Evolutionary conservation across 2,113 vertebrate genomes (phyloP).

Genomic region (Daubentonia madagascariensis): DNA sequence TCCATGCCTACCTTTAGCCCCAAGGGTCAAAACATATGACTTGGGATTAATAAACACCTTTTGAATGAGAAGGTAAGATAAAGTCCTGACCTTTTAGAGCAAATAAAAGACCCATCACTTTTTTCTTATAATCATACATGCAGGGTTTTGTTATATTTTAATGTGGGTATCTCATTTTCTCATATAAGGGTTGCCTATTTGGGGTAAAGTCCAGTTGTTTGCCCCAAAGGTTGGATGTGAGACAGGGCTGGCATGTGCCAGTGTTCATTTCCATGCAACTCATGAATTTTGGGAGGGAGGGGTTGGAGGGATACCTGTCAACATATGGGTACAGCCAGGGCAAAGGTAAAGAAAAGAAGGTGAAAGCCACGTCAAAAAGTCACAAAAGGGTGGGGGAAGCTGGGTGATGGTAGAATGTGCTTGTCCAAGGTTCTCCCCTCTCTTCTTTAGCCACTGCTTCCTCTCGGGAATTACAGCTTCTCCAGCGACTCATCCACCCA

Average conservation of each 20-base stretch:
- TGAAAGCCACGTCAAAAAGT: not conserved
- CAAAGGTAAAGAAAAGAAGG: not conserved
- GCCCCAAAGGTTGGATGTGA: not conserved
- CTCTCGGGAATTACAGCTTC: not conserved
- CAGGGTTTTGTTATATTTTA: conserved; percentile 5
- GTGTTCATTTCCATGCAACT: not conserved
- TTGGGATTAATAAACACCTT: conserved; percentile 32
- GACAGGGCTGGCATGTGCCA: not conserved
- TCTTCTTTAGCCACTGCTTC: not conserved
- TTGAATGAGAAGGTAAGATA: conserved; percentile 14
- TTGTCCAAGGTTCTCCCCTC: not conserved
- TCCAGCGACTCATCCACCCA: not conserved
- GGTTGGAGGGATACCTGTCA: not conserved
- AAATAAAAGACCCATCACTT: not conserved
- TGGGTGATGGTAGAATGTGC: not conserved
- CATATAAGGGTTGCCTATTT: not conserved
- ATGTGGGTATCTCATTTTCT: conserved; percentile 6
- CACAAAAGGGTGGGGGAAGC: not conserved
- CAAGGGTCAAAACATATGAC: not conserved
- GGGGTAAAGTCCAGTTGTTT: not conserved
- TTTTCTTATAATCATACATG: not conserved
- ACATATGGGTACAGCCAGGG: not conserved
- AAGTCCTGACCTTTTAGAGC: not conserved
- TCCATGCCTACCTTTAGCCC: not conserved
- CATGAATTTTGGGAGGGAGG: not conserved